Base-by-base conservation (phyloP, 2,113 vertebrate species). In the Antigone vipio region DNA sequence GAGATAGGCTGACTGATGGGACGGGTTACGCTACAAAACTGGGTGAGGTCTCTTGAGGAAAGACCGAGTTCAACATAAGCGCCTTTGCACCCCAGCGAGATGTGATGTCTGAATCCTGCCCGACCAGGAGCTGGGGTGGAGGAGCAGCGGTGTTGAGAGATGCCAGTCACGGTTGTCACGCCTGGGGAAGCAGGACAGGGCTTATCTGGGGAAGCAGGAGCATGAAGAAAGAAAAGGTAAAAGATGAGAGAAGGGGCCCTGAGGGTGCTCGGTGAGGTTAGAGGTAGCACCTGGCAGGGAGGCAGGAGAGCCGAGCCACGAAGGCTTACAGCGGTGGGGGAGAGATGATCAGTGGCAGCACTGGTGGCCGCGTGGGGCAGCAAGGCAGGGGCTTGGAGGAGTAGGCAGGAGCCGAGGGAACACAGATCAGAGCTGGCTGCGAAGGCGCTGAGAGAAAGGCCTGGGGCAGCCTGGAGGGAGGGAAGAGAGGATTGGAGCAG, bases 401-500 rank as follows among this genome's bases (percentile, higher is more conserved):
- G 5, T 66, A 15, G 14, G 50, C 38, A 44, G 83, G 32, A 92
- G 47, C 32, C 2, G 19, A 94, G 82, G 63, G 53, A 95, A 58
- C 18, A 49, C 23, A 86, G 75, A 93, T 80, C 92, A 92, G 82
- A 93, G 82, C 80, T 29, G 71, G 59, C 63, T 88, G 88, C 2
- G 14, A 59, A 85, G 59, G 32, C 10, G 4, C 68, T 13, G 50
- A 85, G 66, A 92, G 62, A 88, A 96, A 88, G 74, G 90, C 88
- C 88, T 90, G 85, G 59, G 80, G 89, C 86, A 95, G 83, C 80
- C 90, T 92, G 90, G 63, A 90, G 85, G 86, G 94, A 85, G 35
- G 62, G 23, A 88, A 92, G 42, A 71, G 63, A 77, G 72, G 67
- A 66, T 1, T 69, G 90, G 42, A 92, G 75, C 85, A 92, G 92